Evolutionary conservation across 2,113 vertebrate species (phyloP).

Genomic region (Phaethornis superciliosus): DNA sequence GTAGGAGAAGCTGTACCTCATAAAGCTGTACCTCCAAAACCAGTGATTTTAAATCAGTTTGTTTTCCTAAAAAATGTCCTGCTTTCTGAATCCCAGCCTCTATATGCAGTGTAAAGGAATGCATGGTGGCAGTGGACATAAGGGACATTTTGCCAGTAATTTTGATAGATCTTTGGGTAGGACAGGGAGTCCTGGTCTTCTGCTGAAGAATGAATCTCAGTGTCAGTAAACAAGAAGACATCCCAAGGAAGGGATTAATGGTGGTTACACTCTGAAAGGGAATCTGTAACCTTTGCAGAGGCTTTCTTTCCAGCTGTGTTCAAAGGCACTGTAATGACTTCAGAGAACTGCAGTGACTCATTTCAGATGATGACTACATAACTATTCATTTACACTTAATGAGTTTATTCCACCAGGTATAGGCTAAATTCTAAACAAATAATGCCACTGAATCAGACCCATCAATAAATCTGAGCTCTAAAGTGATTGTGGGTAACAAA

Average conservation of each 20-base stretch:
- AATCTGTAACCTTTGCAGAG: conserved; percentile 69
- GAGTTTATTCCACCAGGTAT: conserved; percentile 79
- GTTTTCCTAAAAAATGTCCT: not conserved
- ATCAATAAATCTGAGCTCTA: conserved; percentile 73
- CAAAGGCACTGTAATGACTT: conserved; percentile 73
- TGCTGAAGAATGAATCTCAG: not conserved
- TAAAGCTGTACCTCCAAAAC: not conserved
- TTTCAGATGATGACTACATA: conserved; percentile 78
- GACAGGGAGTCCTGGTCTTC: fast-evolving
- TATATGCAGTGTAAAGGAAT: not conserved
- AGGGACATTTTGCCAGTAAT: not conserved
- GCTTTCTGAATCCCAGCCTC: not conserved
- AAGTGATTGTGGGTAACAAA: conserved; percentile 69
- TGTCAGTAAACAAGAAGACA: not conserved
- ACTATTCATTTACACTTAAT: conserved; percentile 80
- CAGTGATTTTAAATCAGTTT: not conserved
- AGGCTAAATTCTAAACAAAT: conserved; percentile 76
- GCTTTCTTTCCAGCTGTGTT: conserved; percentile 71
- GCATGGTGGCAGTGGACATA: not conserved
- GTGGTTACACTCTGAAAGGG: conserved; percentile 46
- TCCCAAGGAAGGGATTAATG: conserved; percentile 24
- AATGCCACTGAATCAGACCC: conserved; percentile 67
- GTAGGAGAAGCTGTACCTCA: not conserved
- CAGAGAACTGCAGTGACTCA: conserved; percentile 69
- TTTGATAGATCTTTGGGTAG: not conserved